Percentiles rank a stretch among this genome's conserved stretches.
Conservation (phyloP, 2,888 invertebrate genomes). For the Galeopsomyia nigrocyanea region DNA sequence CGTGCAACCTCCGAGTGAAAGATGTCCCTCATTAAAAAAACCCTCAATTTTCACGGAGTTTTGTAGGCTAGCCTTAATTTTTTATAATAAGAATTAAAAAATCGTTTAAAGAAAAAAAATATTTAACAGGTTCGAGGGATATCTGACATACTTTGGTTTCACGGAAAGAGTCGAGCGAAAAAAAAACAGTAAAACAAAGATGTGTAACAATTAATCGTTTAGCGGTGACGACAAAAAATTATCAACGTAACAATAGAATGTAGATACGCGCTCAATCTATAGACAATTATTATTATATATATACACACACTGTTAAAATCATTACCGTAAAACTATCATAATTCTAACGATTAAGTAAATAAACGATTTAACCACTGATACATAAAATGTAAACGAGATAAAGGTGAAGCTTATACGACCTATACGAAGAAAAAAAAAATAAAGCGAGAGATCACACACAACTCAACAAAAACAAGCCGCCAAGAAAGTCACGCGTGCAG, state of each 20-base stretch:
- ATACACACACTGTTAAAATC: conserved; percentile 37
- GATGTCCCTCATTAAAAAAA: background rate
- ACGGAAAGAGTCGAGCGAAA: too few species aligned
- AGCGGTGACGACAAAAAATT: conserved; percentile 32
- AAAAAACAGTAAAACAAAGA: conserved; percentile 1
- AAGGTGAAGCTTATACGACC: background rate
- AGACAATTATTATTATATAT: conserved; percentile 34
- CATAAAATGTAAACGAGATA: background rate
- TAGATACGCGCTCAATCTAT: conserved; percentile 36
- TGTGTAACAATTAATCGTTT: conserved; percentile 30
- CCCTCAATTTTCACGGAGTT: background rate
- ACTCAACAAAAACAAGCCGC: conserved; percentile 9
- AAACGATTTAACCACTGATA: background rate
- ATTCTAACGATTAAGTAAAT: conserved; percentile 28
- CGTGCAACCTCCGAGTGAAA: conserved; percentile 6
- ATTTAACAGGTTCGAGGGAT: conserved; percentile 5
- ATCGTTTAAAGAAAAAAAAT: background rate
- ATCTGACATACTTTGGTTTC: background rate
- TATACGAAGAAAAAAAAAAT: background rate
- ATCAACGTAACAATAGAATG: conserved; percentile 37
- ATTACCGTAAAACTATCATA: conserved; percentile 27
- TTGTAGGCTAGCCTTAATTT: too few species aligned
- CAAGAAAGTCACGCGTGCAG: background rate
- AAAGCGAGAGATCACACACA: conserved; percentile 24
- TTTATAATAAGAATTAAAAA: too few species aligned